Evolutionary conservation across 2,888 invertebrate genomes (phyloP).

Genomic region (Archaeoteleia sp.): DNA sequence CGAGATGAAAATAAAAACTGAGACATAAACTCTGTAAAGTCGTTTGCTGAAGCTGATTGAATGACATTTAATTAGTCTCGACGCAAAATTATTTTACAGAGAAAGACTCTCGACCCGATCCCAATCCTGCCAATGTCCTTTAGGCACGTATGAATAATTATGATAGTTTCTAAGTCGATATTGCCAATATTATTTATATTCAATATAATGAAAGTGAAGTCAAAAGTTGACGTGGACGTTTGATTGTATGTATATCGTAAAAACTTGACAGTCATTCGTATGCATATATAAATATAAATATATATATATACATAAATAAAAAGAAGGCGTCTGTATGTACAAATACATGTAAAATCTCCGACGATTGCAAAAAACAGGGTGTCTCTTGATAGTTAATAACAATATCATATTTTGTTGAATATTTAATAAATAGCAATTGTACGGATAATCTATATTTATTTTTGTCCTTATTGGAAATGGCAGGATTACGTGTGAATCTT

Average conservation of each 20-base stretch:
- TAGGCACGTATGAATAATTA: constrained; percentile 59
- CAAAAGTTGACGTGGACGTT: constrained; percentile 65
- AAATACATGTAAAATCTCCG: constrained; percentile 50
- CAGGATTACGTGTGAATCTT: too few species aligned
- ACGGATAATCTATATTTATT: too few species aligned
- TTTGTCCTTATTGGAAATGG: too few species aligned
- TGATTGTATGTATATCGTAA: constrained; percentile 69
- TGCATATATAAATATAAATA: constrained; percentile 55
- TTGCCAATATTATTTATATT: constrained; percentile 72
- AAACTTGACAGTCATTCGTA: constrained; percentile 65
- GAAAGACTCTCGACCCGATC: constrained; percentile 30
- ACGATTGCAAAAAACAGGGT: constrained; percentile 28
- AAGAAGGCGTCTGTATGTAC: constrained; percentile 50
- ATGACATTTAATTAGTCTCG: too few species aligned
- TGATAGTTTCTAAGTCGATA: constrained; percentile 69
- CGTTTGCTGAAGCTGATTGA: not conserved
- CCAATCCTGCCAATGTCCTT: constrained; percentile 42
- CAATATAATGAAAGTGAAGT: constrained; percentile 66
- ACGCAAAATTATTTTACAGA: not conserved
- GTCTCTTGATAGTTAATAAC: too few species aligned
- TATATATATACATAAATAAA: constrained; percentile 50
- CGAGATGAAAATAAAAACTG: not conserved
- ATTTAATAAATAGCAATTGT: too few species aligned
- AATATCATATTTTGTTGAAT: too few species aligned
- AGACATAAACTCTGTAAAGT: too few species aligned